Percentiles rank a stretch among this genome's conserved stretches.
Evolutionary conservation across 1,140 invertebrate species (phyloP).

Genomic region (Drosophila obscura): DNA sequence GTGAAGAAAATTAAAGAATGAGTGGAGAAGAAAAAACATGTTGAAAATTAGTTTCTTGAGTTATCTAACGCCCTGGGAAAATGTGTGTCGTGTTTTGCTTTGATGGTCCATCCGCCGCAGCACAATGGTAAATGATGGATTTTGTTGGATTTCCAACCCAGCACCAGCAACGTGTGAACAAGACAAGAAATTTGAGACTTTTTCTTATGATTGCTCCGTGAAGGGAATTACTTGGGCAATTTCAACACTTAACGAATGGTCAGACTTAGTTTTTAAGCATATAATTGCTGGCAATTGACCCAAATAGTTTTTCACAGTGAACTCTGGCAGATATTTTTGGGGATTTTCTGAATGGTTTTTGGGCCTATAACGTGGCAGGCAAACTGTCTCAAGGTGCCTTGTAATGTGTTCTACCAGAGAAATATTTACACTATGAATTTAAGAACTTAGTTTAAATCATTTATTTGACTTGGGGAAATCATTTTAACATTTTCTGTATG

Average conservation of each 20-base stretch:
- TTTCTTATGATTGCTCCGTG: conserved; percentile 11
- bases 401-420: too few species aligned
- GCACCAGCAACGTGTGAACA: conserved; percentile 42
- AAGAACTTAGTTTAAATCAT: too few species aligned
- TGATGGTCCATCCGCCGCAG: conserved; percentile 35
- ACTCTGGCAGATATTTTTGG: too few species aligned
- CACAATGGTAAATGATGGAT: conserved; percentile 55
- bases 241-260: conserved; percentile 13
- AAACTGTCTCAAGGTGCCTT: too few species aligned
- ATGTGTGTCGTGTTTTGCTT: conserved; percentile 50
- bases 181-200: conserved; percentile 40
- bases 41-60: conserved; percentile 57
- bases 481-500: too few species aligned
- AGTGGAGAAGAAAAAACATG: conserved; percentile 30
- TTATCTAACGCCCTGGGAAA: conserved; percentile 68
- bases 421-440: too few species aligned
- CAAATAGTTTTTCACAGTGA: too few species aligned
- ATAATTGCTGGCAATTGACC: conserved; percentile 30
- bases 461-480: too few species aligned
- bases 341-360: too few species aligned
- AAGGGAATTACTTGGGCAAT: conserved; percentile 29
- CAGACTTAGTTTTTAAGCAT: conserved; percentile 35
- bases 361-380: too few species aligned
- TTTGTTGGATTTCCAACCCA: conserved; percentile 28
- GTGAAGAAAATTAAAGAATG: conserved; percentile 16